phyloP scores from a whole-genome alignment of 2,797 vertebrate species.

The Cyprinodon diabolis region DNA sequence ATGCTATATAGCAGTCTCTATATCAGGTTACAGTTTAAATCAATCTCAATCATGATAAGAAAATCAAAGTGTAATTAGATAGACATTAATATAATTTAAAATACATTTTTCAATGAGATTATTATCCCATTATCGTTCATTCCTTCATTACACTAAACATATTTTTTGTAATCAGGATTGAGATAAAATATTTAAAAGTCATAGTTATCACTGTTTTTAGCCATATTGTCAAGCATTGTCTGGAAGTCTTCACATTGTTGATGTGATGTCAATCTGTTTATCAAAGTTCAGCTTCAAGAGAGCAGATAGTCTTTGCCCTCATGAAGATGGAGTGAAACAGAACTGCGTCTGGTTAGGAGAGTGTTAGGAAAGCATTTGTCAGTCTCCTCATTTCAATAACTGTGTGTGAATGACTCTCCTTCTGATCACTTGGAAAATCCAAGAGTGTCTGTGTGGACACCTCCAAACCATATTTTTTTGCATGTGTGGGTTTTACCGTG shows the following conservation, averaged over 20 bases:
- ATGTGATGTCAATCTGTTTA: slow-evolving; percentile 49
- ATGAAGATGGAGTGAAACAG: slow-evolving; percentile 31
- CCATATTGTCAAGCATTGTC: slow-evolving; percentile 7
- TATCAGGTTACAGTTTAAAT: neutral
- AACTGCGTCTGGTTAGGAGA: slow-evolving; percentile 20
- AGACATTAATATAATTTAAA: neutral
- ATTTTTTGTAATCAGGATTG: neutral
- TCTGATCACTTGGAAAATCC: slow-evolving; percentile 50
- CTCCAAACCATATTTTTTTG: slow-evolving; percentile 26
- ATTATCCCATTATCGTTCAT: neutral
- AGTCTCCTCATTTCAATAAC: slow-evolving; percentile 51
- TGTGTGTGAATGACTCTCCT: slow-evolving; percentile 44
- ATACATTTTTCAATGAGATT: neutral
- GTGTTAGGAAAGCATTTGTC: slow-evolving; percentile 41
- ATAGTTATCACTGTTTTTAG: neutral
- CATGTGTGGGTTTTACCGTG: slow-evolving; percentile 29
- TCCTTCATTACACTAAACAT: neutral
- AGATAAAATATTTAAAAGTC: neutral
- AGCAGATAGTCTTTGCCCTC: slow-evolving; percentile 55
- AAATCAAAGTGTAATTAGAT: neutral
- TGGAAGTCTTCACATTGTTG: slow-evolving; percentile 26
- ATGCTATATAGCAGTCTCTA: neutral
- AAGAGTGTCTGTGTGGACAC: slow-evolving; percentile 33
- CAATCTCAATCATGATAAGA: neutral
- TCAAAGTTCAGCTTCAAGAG: slow-evolving; percentile 48